Base-by-base conservation (phyloP, 2,113 vertebrate genomes). In the Gallinago paraguaiae region DNA sequence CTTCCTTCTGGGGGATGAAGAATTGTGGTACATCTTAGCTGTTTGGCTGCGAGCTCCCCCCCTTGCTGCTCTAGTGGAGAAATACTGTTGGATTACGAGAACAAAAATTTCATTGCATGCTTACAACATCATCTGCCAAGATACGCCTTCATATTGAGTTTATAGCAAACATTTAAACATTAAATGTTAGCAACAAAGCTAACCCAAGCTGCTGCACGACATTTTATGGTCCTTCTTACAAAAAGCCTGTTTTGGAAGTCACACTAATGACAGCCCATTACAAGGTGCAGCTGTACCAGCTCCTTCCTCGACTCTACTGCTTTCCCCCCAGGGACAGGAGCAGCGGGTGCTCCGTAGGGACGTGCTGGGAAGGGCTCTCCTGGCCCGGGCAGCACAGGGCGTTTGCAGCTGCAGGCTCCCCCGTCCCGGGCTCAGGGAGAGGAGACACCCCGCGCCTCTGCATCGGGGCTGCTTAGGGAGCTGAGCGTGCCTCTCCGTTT, bases 271-370 rank as follows among this genome's bases (percentile, higher is more conserved):
- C 68, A 74, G 25, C 24, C 30, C 9, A 0, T 50, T 18, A 30
- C 67, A 23, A 20, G 17, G 30, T 30, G 43, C 71, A 69, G 61
- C 50, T 43, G 35, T 17, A 33, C 7, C 24, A 41, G 31, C 31
- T 77, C 81, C 53, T 28, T 41, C 28, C 46, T 20, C 28, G 27
- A 3, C 53, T 51, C 11, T 6, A 3, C 17, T 74, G n/a, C 13
- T 54, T 24, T 39, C 24, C 22, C 54, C 61, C 24, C 14, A 6
- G 23, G 30, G 25, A 17, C 22, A 8, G 8, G 9, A 28, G 28
- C 25, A 16, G 51, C 27, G 11, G 28, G 50, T 28, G 20, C 31
- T 56, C 37, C 12, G 1, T 2, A 0, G 6, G 1, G 2, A 7
- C 1, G 2, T 15, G 53, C 45, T 24, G 25, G 41, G 22, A 17